Conservation (phyloP, 2,888 invertebrate genomes). For the Aspidiotus destructor region DNA sequence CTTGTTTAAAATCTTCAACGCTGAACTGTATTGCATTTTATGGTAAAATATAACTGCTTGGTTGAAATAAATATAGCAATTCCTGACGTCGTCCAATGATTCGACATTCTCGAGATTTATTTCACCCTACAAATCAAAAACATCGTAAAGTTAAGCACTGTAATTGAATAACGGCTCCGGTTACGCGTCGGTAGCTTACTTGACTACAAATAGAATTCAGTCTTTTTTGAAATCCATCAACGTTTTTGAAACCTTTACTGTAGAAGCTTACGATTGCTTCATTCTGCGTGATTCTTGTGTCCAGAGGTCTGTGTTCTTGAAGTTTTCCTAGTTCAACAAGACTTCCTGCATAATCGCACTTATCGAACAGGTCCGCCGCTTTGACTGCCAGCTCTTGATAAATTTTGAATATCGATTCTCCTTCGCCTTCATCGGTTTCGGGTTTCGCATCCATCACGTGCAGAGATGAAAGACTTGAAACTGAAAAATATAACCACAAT, state of each 20-base stretch:
- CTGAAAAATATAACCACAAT: too few species aligned
- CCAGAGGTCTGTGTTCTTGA: conserved; percentile 52
- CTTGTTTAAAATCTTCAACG: conserved; percentile 53
- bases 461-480: too few species aligned
- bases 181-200: conserved; percentile 38
- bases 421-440: conserved; percentile 11
- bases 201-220: conserved; percentile 52
- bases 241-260: conserved; percentile 59
- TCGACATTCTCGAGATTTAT: conserved; percentile 46
- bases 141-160: not conserved
- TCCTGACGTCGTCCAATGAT: conserved; percentile 55
- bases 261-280: conserved; percentile 75
- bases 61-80: conserved; percentile 62
- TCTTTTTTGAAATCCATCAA: conserved; percentile 60
- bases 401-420: conserved; percentile 8
- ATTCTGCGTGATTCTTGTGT: conserved; percentile 70
- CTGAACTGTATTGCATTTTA: conserved; percentile 61
- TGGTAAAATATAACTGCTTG: conserved; percentile 70
- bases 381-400: conserved; percentile 18
- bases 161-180: not conserved
- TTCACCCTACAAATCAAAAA: conserved; percentile 39
- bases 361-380: conserved; percentile 21
- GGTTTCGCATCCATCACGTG: too few species aligned
- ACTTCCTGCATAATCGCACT: conserved; percentile 39
- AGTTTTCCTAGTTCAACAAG: conserved; percentile 56